These are phyloP conservation scores for Tauraco erythrolophus DNA, from an alignment of 2,113 vertebrate species.

Conservation along the genomic window DNA sequence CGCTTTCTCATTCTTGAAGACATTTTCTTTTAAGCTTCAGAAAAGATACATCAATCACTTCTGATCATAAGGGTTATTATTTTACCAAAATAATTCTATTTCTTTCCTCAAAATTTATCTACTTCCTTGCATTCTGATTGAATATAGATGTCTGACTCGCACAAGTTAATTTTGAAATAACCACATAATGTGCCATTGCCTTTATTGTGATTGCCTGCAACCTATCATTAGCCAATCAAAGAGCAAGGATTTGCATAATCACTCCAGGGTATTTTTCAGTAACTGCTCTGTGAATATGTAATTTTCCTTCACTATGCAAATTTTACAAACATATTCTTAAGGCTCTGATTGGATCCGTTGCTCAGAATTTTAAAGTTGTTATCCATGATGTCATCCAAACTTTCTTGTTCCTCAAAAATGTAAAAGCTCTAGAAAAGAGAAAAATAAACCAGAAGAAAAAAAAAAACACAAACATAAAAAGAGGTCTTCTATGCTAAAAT, in stretches of 20 bases:
- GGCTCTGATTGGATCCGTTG: not conserved
- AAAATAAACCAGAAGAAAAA: not conserved
- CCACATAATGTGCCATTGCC: constrained; percentile 1
- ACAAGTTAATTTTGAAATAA: constrained; percentile 55
- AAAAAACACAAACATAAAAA: not conserved
- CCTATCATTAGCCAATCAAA: constrained; percentile 62
- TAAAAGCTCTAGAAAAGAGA: not conserved
- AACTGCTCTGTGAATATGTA: constrained; percentile 12
- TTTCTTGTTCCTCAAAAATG: not conserved
- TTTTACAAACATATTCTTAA: not conserved
- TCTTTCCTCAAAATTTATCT: not conserved
- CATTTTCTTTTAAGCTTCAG: not conserved
- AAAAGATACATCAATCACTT: not conserved
- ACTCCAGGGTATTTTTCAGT: constrained; percentile 10
- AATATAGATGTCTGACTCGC: constrained; percentile 32
- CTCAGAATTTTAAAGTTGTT: constrained; percentile 22
- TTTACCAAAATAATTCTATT: not conserved
- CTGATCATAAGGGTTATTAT: not conserved
- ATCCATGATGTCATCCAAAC: not conserved
- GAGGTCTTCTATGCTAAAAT: not conserved
- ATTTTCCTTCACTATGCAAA: constrained; percentile 26
- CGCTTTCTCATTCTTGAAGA: not conserved
- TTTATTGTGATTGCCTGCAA: constrained; percentile 48
- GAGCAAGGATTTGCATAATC: constrained; percentile 34
- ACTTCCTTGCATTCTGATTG: constrained; percentile 37